A percentile compares a stretch with the other conserved stretches of the same genome.
Conservation (phyloP, 2,113 vertebrate species). For the Melanerpes aurifrons region DNA sequence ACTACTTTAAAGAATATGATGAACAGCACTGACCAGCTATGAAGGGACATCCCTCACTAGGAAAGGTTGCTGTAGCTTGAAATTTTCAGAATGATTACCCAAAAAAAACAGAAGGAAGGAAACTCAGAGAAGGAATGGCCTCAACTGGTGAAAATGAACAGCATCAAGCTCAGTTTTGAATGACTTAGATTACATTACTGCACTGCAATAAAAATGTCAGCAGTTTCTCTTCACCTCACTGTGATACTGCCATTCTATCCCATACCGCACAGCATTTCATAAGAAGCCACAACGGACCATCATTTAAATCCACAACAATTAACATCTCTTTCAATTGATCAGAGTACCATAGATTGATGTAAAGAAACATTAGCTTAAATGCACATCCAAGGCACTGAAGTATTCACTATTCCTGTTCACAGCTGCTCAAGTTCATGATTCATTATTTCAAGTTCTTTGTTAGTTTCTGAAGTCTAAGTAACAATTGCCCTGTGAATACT, state of each 20-base stretch:
- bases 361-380: not conserved
- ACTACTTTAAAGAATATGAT: not conserved
- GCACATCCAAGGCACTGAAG: not conserved
- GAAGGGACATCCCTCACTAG: not conserved
- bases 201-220: not conserved
- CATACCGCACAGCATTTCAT: fast-evolving
- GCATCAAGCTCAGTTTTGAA: not conserved
- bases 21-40: not conserved
- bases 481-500: not conserved
- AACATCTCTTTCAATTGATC: not conserved
- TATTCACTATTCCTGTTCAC: not conserved
- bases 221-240: not conserved
- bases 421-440: not conserved
- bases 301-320: not conserved
- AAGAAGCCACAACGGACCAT: not conserved
- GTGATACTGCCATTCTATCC: not conserved
- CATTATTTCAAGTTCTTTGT: not conserved
- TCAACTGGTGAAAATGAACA: not conserved
- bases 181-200: not conserved
- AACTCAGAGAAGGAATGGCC: not conserved
- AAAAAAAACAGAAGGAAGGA: not conserved
- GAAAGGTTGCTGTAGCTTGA: not conserved
- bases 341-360: not conserved
- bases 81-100: not conserved
- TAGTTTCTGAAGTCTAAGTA: not conserved